These are phyloP conservation scores for Synergus laeviventris DNA, from an alignment of 2,888 invertebrate species.

Conservation along the genomic window DNA sequence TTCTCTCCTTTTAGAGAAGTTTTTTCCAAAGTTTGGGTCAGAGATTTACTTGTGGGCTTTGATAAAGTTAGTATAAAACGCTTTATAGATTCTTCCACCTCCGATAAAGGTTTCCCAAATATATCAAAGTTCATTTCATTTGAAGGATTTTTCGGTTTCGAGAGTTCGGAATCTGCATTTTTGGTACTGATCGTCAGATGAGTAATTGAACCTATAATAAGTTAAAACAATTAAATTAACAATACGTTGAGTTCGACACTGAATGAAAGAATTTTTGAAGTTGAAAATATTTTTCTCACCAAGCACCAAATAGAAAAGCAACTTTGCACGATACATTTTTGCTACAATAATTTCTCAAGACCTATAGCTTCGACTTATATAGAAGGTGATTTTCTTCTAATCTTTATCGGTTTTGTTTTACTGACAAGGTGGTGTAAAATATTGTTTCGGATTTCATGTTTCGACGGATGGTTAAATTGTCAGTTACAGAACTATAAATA, in stretches of 20 bases:
- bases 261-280: not conserved
- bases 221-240: not conserved
- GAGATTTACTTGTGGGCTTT: not conserved
- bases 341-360: not conserved
- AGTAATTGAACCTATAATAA: not conserved
- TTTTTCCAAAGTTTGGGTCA: not conserved
- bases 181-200: not conserved
- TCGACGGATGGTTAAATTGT: not conserved
- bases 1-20: not conserved
- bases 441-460: not conserved
- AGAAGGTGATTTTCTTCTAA: not conserved
- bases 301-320: not conserved
- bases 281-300: conserved; percentile 7
- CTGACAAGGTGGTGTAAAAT: conserved; percentile 15
- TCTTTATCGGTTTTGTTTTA: not conserved
- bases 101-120: conserved; percentile 13
- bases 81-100: conserved; percentile 14
- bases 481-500: not conserved
- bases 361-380: conserved; percentile 9
- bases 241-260: not conserved
- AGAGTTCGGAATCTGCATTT: not conserved
- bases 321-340: conserved; percentile 12
- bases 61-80: not conserved
- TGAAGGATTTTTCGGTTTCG: not conserved
- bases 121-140: not conserved